A percentile compares a stretch with the other conserved stretches of the same genome.
phyloP scores from a whole-genome alignment of 2,797 vertebrate genomes.

The Bradypodion ventrale region DNA sequence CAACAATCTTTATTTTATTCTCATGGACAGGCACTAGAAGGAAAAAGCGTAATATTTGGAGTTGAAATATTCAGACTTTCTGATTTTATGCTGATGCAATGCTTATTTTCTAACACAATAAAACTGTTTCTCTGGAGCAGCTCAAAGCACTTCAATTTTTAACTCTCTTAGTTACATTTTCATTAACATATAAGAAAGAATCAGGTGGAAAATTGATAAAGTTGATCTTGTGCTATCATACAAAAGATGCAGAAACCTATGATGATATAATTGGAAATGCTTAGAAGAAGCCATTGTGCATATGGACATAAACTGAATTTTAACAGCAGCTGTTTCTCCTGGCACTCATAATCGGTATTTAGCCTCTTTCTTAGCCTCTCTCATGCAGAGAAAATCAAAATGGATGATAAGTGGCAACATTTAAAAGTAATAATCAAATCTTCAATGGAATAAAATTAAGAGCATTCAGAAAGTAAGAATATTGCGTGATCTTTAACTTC shows the following conservation, averaged over 20 bases:
- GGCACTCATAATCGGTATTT: neutral
- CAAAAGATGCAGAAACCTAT: conserved; percentile 15
- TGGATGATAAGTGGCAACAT: neutral
- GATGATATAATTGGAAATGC: neutral
- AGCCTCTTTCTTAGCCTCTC: neutral
- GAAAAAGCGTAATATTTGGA: neutral
- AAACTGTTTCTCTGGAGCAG: neutral
- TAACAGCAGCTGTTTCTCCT: conserved; percentile 42
- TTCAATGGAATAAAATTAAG: neutral
- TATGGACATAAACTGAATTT: conserved; percentile 42
- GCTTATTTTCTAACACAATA: neutral
- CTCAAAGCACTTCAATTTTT: conserved; percentile 23
- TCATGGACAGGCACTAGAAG: neutral
- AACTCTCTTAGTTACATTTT: conserved; percentile 39
- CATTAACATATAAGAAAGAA: conserved; percentile 42
- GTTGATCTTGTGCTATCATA: conserved; percentile 26
- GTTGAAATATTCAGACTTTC: neutral
- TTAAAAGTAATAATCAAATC: neutral
- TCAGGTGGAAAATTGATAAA: conserved; percentile 27
- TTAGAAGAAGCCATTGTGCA: neutral
- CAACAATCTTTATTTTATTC: neutral
- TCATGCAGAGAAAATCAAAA: neutral
- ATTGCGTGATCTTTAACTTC: neutral
- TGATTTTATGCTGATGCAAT: neutral
- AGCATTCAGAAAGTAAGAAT: neutral